A percentile compares a stretch with the other conserved stretches of the same genome.
phyloP scores from a whole-genome alignment of 2,797 vertebrate genomes.

The Anguilla anguilla region DNA sequence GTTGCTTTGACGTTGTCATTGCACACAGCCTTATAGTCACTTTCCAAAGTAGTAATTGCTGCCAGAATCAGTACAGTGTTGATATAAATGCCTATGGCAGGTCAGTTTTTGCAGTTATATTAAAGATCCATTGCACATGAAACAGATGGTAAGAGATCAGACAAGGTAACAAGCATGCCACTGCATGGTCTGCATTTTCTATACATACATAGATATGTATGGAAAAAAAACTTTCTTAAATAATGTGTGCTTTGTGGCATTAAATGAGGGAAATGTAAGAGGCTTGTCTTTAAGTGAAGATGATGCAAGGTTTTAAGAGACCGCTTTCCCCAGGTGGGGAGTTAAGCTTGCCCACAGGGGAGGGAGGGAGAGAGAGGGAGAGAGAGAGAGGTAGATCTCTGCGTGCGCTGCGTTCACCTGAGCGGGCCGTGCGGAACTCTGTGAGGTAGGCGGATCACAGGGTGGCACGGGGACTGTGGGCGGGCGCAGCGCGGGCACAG shows the following conservation, averaged over 20 bases:
- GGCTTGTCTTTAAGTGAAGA: not conserved
- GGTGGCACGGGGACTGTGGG: constrained; percentile 46
- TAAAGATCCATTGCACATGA: not conserved
- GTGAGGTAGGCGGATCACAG: constrained; percentile 32
- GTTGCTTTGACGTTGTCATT: not conserved
- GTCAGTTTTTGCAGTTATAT: not conserved
- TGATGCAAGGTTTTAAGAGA: not conserved
- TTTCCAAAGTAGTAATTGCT: too few species aligned
- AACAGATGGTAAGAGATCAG: not conserved
- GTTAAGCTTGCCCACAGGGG: not conserved
- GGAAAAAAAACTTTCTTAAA: not conserved
- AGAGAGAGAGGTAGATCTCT: constrained; percentile 1
- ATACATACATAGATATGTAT: not conserved
- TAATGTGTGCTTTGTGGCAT: not conserved
- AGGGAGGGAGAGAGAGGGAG: not conserved
- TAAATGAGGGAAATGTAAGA: not conserved
- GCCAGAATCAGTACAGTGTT: too few species aligned
- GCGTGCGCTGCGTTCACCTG: constrained; percentile 33
- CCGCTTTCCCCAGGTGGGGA: not conserved
- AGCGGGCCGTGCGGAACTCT: constrained; percentile 28
- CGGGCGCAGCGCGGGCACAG: constrained; percentile 50
- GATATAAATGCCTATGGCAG: too few species aligned
- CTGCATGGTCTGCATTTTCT: not conserved
- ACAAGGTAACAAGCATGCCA: constrained; percentile 3
- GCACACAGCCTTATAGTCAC: not conserved